A percentile compares a stretch with the other conserved stretches of the same genome.
Evolutionary conservation across 2,113 vertebrate genomes (phyloP).

Genomic region (Vidua macroura): DNA sequence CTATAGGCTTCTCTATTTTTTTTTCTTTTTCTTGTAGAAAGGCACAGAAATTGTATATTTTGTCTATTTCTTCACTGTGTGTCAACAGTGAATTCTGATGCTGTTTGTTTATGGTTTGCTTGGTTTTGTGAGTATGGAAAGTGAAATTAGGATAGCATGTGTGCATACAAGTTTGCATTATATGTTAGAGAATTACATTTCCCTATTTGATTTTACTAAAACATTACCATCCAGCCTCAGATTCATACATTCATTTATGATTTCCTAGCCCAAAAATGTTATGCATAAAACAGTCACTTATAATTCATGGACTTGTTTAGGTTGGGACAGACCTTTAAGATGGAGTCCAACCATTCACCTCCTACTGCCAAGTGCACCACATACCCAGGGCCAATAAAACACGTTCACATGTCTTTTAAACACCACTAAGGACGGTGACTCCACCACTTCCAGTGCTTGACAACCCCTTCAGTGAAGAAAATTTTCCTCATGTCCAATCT

Average conservation of each 20-base stretch:
- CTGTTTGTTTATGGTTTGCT: not conserved
- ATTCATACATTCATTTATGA: not conserved
- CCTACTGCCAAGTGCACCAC: not conserved
- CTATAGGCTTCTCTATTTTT: not conserved
- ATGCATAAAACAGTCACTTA: not conserved
- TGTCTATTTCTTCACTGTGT: not conserved
- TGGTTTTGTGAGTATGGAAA: not conserved
- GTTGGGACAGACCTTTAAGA: not conserved
- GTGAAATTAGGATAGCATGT: not conserved
- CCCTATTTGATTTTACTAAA: not conserved
- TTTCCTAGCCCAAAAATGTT: not conserved
- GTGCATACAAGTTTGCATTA: not conserved
- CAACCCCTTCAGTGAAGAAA: not conserved
- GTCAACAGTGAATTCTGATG: not conserved
- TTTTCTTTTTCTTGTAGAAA: not conserved
- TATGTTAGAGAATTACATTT: not conserved
- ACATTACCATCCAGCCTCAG: not conserved
- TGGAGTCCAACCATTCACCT: not conserved
- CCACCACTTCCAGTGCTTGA: not conserved
- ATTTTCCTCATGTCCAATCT: not conserved
- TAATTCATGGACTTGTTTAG: not conserved
- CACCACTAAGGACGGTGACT: rapidly evolving
- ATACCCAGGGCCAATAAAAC: not conserved
- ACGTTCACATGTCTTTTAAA: rapidly evolving
- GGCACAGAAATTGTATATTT: not conserved